Evolutionary conservation across 2,888 invertebrate genomes (phyloP).

Genomic region (Clepsis dumicolana): DNA sequence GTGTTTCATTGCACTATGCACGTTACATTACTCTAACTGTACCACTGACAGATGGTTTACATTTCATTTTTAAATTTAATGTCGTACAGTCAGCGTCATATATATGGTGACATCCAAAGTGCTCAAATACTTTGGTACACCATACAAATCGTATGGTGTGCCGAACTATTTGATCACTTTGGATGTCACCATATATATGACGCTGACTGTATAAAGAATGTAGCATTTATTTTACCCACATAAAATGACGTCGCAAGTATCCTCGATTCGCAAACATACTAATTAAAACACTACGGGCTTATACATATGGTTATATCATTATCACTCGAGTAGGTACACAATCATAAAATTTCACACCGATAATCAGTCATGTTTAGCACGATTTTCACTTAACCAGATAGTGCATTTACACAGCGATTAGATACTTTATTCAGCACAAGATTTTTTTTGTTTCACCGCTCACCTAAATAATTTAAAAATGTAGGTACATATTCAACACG

Average conservation of each 20-base stretch:
- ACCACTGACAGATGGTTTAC: no score
- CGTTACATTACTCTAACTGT: no score
- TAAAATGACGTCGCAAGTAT: background rate
- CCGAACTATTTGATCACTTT: no score
- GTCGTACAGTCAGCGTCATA: no score
- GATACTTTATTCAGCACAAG: background rate
- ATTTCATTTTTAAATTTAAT: no score
- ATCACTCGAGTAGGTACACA: background rate
- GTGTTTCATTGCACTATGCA: no score
- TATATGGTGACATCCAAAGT: no score
- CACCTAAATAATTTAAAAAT: background rate
- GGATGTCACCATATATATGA: no score
- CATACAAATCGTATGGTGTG: no score
- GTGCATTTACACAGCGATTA: conserved; percentile 1
- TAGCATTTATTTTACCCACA: no score
- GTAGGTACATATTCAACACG: background rate
- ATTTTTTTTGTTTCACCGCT: background rate
- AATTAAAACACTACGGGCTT: background rate
- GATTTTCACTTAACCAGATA: conserved; percentile 7
- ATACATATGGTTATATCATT: background rate
- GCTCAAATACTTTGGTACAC: no score
- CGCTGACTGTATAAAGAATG: no score
- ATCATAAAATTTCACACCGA: background rate
- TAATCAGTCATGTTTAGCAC: background rate
- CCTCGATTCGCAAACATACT: background rate